Evolutionary conservation across 2,888 invertebrate species (phyloP).

Genomic region (Zhengitettix transpicula): DNA sequence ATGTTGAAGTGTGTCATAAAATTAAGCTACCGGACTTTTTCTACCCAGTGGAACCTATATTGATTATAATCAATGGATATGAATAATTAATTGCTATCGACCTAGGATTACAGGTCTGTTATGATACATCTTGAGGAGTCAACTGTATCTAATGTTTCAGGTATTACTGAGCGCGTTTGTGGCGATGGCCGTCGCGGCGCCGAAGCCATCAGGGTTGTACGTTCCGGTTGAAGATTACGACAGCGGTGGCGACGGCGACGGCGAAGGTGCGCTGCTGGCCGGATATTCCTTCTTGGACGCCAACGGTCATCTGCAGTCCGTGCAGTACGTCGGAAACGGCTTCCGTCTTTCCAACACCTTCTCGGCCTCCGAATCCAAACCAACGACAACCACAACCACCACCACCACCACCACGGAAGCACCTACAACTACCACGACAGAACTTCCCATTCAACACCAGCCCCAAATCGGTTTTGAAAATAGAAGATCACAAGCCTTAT

Average conservation of each 20-base stretch:
- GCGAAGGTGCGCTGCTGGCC: neutral
- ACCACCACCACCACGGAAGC: neutral
- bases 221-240: neutral
- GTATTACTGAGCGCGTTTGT: slow-evolving; percentile 1
- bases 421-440: neutral
- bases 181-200: slow-evolving; percentile 8
- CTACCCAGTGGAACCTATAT: too few relatives aligned
- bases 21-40: too few relatives aligned
- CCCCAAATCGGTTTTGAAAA: neutral
- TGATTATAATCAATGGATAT: too few relatives aligned
- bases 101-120: too few relatives aligned
- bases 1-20: too few relatives aligned
- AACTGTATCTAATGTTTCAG: neutral
- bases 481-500: neutral
- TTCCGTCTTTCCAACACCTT: neutral
- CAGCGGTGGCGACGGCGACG: neutral
- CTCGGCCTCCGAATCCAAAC: neutral
- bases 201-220: slow-evolving; percentile 1
- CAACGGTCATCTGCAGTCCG: neutral
- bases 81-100: too few relatives aligned
- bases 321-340: neutral
- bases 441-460: neutral
- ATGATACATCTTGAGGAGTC: too few relatives aligned
- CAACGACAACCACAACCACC: neutral
- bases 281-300: neutral